phyloP scores from a whole-genome alignment of 2,888 invertebrate species.

The Trisateles emortualis region DNA sequence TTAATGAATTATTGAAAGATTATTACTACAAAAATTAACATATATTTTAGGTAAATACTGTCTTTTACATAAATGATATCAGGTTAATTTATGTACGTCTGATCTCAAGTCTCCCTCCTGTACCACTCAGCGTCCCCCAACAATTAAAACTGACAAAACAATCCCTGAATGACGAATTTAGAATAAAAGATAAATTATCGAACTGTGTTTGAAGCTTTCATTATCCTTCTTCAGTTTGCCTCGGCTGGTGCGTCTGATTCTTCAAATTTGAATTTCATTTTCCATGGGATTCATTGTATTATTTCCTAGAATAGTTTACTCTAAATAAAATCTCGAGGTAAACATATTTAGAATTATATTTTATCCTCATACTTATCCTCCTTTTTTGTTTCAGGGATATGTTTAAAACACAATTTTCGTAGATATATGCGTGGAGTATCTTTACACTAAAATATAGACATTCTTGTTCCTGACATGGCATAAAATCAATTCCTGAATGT shows the following conservation, averaged over 20 bases:
- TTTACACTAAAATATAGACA: too few species aligned
- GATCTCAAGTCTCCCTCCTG: constrained; percentile 14
- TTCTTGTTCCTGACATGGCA: not conserved
- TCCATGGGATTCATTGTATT: too few species aligned
- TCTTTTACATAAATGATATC: not conserved
- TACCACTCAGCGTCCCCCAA: constrained; percentile 14
- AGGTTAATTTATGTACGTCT: not conserved
- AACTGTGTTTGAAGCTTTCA: constrained; percentile 24
- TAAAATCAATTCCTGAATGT: not conserved
- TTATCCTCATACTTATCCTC: too few species aligned
- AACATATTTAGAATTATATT: too few species aligned
- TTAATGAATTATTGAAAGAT: too few species aligned
- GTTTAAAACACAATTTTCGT: too few species aligned
- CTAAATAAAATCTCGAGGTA: too few species aligned
- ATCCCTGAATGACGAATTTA: constrained; percentile 35
- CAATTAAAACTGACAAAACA: constrained; percentile 55
- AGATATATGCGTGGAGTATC: too few species aligned
- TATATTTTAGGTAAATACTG: not conserved
- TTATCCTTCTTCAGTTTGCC: constrained; percentile 7
- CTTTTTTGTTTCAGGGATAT: too few species aligned
- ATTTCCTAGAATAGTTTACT: too few species aligned
- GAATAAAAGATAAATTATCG: constrained; percentile 53
- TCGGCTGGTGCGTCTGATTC: too few species aligned
- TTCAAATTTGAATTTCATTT: too few species aligned
- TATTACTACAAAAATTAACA: not conserved